Evolutionary conservation across 1,140 invertebrate genomes (phyloP), one percentile per base, ranked within the genome.

Genomic region (Drosophila athabasca): DNA sequence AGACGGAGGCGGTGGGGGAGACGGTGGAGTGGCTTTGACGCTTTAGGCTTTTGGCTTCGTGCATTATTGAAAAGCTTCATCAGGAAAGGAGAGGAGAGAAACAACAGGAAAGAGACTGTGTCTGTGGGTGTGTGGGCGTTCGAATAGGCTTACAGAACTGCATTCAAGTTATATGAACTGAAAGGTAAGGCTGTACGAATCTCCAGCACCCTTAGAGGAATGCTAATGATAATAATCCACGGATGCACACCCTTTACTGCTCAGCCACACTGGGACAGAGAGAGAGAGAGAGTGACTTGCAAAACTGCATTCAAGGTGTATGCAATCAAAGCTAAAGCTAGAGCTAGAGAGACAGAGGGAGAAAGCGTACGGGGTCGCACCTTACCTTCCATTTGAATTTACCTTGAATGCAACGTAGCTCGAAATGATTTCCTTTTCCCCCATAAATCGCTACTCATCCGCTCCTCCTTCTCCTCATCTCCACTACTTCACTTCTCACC

Each of bases 61-160:
- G 79, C 80, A 83, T 83, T 83, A 84, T 84, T 84, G 76, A 84
- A 79, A 83, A 79, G 75, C 59, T 60, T 15, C 44, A 70, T 60
- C 48, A 70, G 8, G 31, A 19, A 19, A 19, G 17, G 17, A 19
- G 17, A 11, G 31, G 8, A 9, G 31, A 9, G 31, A 8, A 35
- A 2, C 8, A 9, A 35, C 31, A 2, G 8, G 2, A 9, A 3
- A 35, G 31, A 35, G 29, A 9, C 3, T 3, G 7, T 8, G 7
- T 9, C 1, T 8, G 31, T 4, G 31, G 3, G 44, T 46, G n/a
- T 46, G 44, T 15, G 44, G n/a, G n/a, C 8, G 6, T 46, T 5
- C 35, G 35, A 39, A 13, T 11, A 13, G 35, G 35, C 35, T 39
- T 13, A 39, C 3, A 39, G 13, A 39, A 39, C 11, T 39, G 35